Evolutionary conservation across 2,113 vertebrate species (phyloP).

Genomic region (Eretmodus cyanostictus): DNA sequence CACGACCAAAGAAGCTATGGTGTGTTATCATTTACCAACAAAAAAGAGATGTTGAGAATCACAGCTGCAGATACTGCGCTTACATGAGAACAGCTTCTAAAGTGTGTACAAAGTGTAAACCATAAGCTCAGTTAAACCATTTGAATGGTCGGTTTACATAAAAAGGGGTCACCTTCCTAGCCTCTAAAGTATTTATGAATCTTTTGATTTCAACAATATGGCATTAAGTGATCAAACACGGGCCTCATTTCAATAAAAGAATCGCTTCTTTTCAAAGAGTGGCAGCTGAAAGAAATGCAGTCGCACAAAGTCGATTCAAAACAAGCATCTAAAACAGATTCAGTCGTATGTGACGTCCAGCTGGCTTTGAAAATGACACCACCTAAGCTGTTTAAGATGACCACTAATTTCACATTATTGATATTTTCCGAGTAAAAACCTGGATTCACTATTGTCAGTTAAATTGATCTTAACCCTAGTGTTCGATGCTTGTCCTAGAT

Average conservation of each 20-base stretch:
- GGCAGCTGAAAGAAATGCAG: slow-evolving; percentile 42
- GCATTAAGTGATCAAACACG: slow-evolving; percentile 52
- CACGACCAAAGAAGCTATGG: slow-evolving; percentile 56
- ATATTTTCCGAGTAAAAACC: slow-evolving; percentile 27
- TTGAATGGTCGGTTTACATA: slow-evolving; percentile 7
- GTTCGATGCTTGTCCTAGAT: slow-evolving; percentile 53
- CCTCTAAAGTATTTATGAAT: slow-evolving; percentile 3
- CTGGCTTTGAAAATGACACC: slow-evolving; percentile 23
- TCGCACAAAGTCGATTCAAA: slow-evolving; percentile 11
- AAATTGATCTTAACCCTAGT: slow-evolving; percentile 51
- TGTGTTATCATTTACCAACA: slow-evolving; percentile 42
- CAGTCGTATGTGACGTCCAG: background rate
- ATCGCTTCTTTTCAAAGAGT: slow-evolving; percentile 5
- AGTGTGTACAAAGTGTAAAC: slow-evolving; percentile 66
- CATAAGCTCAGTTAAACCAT: slow-evolving; percentile 25
- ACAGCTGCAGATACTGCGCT: slow-evolving; percentile 68
- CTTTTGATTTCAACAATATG: slow-evolving; percentile 28
- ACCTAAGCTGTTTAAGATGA: slow-evolving; percentile 9
- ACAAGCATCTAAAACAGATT: slow-evolving; percentile 40
- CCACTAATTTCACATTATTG: slow-evolving; percentile 8
- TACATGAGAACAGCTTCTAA: slow-evolving; percentile 72
- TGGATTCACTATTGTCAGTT: slow-evolving; percentile 28
- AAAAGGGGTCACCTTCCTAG: slow-evolving; percentile 8
- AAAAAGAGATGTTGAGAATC: slow-evolving; percentile 4
- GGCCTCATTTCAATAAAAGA: slow-evolving; percentile 29